These are phyloP conservation scores for Cecidostiba fungosa DNA, from an alignment of 2,888 invertebrate genomes.

Conservation along the genomic window DNA sequence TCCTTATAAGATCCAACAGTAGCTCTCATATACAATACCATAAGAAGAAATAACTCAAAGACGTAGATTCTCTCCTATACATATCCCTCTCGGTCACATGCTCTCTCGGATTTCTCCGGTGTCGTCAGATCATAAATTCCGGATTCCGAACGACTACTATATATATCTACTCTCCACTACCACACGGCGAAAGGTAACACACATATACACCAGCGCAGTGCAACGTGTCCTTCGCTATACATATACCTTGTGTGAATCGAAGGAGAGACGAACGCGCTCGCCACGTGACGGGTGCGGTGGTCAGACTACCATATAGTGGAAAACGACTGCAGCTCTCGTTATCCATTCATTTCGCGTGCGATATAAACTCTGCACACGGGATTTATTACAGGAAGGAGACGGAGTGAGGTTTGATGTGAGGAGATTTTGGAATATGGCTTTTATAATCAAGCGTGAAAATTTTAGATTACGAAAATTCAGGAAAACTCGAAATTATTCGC, in stretches of 20 bases:
- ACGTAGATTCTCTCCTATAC: not conserved
- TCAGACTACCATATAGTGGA: not conserved
- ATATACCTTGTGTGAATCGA: constrained; percentile 27
- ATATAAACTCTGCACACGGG: not conserved
- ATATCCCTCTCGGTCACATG: not conserved
- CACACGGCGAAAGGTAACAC: constrained; percentile 39
- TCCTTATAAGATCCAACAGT: too few relatives aligned
- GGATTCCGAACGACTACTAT: constrained; percentile 15
- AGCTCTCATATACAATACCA: too few relatives aligned
- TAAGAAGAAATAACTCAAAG: not conserved
- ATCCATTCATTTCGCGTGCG: not conserved
- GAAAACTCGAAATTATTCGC: too few relatives aligned
- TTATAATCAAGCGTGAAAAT: too few relatives aligned
- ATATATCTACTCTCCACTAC: not conserved
- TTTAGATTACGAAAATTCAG: too few relatives aligned
- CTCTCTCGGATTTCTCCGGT: constrained; percentile 32
- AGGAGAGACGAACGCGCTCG: constrained; percentile 20
- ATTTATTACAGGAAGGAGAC: constrained; percentile 24
- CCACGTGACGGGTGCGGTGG: constrained; percentile 34
- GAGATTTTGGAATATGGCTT: not conserved
- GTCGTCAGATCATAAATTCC: constrained; percentile 47
- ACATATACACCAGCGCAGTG: not conserved
- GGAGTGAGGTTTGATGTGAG: not conserved
- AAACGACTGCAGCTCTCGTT: not conserved
- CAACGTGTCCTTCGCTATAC: constrained; percentile 41